phyloP scores from a whole-genome alignment of 1,140 invertebrate genomes.

The Caenorhabditis remanei region DNA sequence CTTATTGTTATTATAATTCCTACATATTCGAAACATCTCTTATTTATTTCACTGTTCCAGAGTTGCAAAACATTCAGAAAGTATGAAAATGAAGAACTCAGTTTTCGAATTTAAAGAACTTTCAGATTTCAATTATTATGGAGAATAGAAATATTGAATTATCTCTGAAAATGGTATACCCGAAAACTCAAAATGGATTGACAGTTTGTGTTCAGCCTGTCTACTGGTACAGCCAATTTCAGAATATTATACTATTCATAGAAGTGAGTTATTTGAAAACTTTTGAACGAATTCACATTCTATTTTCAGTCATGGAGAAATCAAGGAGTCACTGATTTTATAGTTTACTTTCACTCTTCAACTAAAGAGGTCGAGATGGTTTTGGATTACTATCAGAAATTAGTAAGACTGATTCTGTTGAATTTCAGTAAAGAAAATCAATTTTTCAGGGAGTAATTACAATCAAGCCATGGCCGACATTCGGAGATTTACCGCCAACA shows the following conservation, averaged over 20 bases:
- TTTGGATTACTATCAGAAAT: neutral
- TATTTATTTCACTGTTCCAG: neutral
- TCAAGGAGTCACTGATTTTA: slow-evolving; percentile 9
- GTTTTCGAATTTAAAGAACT: neutral
- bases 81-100: neutral
- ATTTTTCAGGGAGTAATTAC: neutral
- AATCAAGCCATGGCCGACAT: neutral
- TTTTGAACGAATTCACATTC: neutral
- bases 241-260: slow-evolving; percentile 8
- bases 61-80: neutral
- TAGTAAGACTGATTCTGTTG: neutral
- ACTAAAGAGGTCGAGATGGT: neutral
- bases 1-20: neutral
- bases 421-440: neutral
- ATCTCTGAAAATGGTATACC: neutral
- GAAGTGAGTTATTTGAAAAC: neutral
- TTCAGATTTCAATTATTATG: neutral
- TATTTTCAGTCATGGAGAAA: neutral
- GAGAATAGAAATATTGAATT: neutral
- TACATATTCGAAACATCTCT: neutral
- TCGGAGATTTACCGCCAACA: neutral
- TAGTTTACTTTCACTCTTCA: slow-evolving; percentile 20
- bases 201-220: slow-evolving; percentile 23
- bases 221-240: slow-evolving; percentile 3
- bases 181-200: neutral